Evolutionary conservation across 2,888 invertebrate genomes (phyloP).

Genomic region (Heliconius hortense): DNA sequence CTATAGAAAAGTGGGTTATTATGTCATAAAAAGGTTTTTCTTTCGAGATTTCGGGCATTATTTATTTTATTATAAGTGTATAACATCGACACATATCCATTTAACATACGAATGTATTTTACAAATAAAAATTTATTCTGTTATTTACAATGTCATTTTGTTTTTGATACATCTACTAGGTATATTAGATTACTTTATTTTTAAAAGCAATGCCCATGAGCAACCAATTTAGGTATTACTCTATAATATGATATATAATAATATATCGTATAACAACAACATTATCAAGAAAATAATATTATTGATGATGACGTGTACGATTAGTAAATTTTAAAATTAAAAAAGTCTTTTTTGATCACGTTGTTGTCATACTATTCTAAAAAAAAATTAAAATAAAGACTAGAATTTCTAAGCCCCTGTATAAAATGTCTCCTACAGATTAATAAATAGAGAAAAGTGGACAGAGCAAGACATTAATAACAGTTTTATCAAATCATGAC

Average conservation of each 20-base stretch:
- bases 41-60: conserved; percentile 56
- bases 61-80: conserved; percentile 75
- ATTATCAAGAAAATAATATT: conserved; percentile 27
- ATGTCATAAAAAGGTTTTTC: conserved; percentile 2
- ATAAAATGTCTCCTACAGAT: conserved; percentile 64
- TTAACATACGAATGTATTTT: conserved; percentile 69
- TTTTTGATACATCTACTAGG: conserved; percentile 48
- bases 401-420: conserved; percentile 63
- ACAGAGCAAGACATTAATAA: conserved; percentile 65
- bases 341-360: conserved; percentile 44
- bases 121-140: conserved; percentile 70
- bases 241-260: conserved; percentile 33
- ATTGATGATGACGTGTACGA: conserved; percentile 5
- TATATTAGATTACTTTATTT: conserved; percentile 43
- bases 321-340: background rate
- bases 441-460: conserved; percentile 64
- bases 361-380: conserved; percentile 50
- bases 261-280: conserved; percentile 41
- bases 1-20: background rate
- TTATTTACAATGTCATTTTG: conserved; percentile 73
- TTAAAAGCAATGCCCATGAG: conserved; percentile 58
- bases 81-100: conserved; percentile 80
- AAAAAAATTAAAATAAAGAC: conserved; percentile 51
- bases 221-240: conserved; percentile 50
- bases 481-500: conserved; percentile 55